Percentiles rank a stretch among this genome's conserved stretches.
Evolutionary conservation across 2,113 vertebrate genomes (phyloP).

Genomic region (Todiramphus saurophagus): DNA sequence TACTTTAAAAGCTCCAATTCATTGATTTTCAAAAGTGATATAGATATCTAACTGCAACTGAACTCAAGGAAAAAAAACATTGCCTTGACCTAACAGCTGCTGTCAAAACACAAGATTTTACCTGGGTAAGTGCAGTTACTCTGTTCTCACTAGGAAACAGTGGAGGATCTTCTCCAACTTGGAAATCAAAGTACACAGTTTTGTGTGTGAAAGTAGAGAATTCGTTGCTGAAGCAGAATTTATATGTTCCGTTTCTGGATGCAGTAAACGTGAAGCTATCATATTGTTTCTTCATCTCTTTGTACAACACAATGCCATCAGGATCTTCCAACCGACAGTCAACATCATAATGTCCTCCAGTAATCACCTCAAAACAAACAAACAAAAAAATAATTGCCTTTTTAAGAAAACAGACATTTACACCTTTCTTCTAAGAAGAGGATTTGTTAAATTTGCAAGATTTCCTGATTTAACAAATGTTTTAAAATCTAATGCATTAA

Average conservation of each 20-base stretch:
- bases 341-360: slow-evolving; percentile 97
- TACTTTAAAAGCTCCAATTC: neutral
- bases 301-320: slow-evolving; percentile 89
- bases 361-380: slow-evolving; percentile 86
- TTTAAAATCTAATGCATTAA: neutral
- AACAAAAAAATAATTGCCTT: neutral
- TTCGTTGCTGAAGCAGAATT: slow-evolving; percentile 98
- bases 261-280: slow-evolving; percentile 97
- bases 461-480: neutral
- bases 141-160: slow-evolving; percentile 97
- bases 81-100: neutral
- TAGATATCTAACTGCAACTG: neutral
- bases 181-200: slow-evolving; percentile 98
- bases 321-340: slow-evolving; percentile 95
- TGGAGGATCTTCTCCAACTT: slow-evolving; percentile 96
- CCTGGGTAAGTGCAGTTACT: slow-evolving; percentile 96
- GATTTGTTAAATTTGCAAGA: neutral
- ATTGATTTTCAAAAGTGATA: neutral
- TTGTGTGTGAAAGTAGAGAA: slow-evolving; percentile 99
- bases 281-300: slow-evolving; percentile 99
- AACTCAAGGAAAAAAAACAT: neutral
- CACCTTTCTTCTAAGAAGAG: neutral
- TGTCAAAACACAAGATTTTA: slow-evolving; percentile 31
- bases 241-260: slow-evolving; percentile 90
- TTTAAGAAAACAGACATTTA: neutral